Conservation (phyloP, 1,140 invertebrate genomes). For the Thrips palmi region DNA sequence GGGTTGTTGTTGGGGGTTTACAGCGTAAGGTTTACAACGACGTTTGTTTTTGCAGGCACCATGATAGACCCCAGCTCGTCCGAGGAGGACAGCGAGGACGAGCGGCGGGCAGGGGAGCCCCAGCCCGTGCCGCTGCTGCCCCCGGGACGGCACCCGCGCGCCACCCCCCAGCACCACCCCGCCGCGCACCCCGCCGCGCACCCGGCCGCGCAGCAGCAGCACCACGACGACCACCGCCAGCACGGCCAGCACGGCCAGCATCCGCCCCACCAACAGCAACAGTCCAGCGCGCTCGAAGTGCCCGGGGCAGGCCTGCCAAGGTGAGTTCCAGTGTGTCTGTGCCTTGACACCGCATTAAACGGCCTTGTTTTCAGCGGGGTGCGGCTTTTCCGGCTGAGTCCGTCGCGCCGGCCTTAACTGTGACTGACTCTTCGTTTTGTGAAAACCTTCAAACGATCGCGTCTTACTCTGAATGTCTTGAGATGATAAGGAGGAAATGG, state of each 20-base stretch:
- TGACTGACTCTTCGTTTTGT: no score
- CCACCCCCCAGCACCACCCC: conserved; percentile 19
- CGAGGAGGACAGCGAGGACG: conserved; percentile 72
- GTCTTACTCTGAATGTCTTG: no score
- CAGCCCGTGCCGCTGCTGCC: conserved; percentile 12
- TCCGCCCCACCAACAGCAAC: conserved; percentile 16
- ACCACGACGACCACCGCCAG: conserved; percentile 1
- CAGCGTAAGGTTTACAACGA: no score
- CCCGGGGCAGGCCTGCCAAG: conserved; percentile 24
- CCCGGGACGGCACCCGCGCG: conserved; percentile 19
- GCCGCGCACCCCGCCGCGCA: conserved; percentile 5
- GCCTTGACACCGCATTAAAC: no score
- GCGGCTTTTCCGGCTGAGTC: no score
- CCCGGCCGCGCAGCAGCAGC: conserved; percentile 10
- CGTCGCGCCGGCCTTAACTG: no score
- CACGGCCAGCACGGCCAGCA: conserved; percentile 7
- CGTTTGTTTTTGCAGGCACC: no score
- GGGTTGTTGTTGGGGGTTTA: no score
- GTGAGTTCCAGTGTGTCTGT: conserved; percentile 10
- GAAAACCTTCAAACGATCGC: no score
- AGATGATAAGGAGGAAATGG: no score
- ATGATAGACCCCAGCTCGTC: conserved; percentile 84
- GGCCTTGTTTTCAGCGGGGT: no score
- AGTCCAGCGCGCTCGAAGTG: no score
- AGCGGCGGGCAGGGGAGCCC: conserved; percentile 34